Base-by-base conservation (phyloP, 2,888 invertebrate species). In the Schizaphis graminum region DNA sequence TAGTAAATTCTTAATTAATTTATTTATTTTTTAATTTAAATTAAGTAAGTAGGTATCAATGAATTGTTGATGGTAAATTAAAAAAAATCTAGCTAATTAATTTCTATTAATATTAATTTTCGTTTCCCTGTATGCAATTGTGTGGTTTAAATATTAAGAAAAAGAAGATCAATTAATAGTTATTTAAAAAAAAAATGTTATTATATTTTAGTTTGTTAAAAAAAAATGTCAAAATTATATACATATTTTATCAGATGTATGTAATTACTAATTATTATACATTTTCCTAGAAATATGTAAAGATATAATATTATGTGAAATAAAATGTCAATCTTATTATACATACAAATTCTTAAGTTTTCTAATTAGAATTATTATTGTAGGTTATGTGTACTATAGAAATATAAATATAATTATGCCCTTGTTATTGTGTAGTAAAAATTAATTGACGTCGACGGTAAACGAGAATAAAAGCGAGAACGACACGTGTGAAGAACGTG, bases 391-490 rank as follows among this genome's bases (percentile, higher is more conserved):
- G 35, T 8, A 77, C 21, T 77, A 21, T 8, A 35, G 35, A 77
- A 77, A 35, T 35, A 28, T 16, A 35, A 5, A 7, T 16, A 67
- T 16, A 67, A 21, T 2, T 2, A 8, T 21, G 77, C 21, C 35
- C 7, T 77, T 21, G 77, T 26, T 85, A 16, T 85, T 44, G 11
- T 28, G 16, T 44, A 49, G 16, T 28, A 47, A 47, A 85, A 47
- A 57, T 56, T 89, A 56, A 61, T 89, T 89, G 28, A 89, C 89
- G 21, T 61, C 28, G 8, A n/a, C 21, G 28, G 89, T 77, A 11
- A 35, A 77, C 8, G 35, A 13, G 28, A 61, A 57, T 53, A 89
- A 88, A 89, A 89, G 28, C 16, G 44, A 89, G 61, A 89, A 89
- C 89, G 28, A 13, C 89, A 89, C 89, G 57, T 7, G 16, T 26